Evolutionary conservation across 2,888 invertebrate genomes (phyloP).

Genomic region (Hipparchia semele): DNA sequence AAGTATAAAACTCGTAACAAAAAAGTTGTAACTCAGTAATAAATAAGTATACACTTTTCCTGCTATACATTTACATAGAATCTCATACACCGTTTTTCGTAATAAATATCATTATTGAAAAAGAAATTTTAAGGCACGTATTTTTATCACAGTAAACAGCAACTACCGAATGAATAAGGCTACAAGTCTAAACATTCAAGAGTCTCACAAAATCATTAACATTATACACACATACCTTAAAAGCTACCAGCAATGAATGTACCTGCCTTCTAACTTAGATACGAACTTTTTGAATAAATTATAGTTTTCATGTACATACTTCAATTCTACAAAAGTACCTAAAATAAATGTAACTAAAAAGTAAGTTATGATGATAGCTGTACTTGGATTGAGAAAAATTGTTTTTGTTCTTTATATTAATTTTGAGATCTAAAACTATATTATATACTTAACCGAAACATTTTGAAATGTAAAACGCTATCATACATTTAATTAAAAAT

Average conservation of each 20-base stretch:
- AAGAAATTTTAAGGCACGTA: constrained; percentile 66
- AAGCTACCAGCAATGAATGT: background rate
- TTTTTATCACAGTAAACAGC: constrained; percentile 75
- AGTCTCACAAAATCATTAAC: constrained; percentile 25
- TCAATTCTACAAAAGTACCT: background rate
- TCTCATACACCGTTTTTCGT: background rate
- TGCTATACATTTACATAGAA: background rate
- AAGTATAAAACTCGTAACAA: background rate
- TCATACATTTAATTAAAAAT: no score
- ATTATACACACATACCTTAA: constrained; percentile 22
- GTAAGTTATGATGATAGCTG: background rate
- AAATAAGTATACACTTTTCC: background rate
- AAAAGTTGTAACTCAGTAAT: background rate
- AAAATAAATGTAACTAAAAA: background rate
- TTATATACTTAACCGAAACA: no score
- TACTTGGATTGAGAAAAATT: no score
- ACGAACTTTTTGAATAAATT: background rate
- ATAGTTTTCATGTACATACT: background rate
- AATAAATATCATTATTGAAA: constrained; percentile 18
- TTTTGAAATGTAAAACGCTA: no score
- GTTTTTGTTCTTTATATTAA: no score
- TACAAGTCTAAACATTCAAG: constrained; percentile 30
- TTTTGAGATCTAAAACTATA: no score
- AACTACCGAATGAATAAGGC: constrained; percentile 50
- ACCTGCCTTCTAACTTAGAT: background rate